These are phyloP conservation scores for Cepphus grylle DNA, from an alignment of 2,113 vertebrate species.

Conservation along the genomic window DNA sequence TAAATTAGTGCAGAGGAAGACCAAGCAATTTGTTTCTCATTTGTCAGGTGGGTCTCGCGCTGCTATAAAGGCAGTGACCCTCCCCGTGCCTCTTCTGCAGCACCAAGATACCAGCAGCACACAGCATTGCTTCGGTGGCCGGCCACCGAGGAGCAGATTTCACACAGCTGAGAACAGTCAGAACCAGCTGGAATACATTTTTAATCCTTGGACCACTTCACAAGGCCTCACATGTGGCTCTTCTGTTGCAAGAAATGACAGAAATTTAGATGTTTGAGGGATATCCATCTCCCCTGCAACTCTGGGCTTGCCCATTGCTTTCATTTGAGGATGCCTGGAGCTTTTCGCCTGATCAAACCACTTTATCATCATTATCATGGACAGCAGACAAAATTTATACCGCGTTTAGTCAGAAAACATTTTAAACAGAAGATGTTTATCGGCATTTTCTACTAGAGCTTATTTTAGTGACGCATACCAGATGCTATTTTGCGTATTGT, in stretches of 20 bases:
- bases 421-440: conserved; percentile 12
- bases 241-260: neutral
- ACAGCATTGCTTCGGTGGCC: neutral
- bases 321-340: neutral
- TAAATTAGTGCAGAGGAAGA: neutral
- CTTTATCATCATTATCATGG: neutral
- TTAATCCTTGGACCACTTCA: neutral
- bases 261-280: neutral
- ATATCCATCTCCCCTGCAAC: neutral
- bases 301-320: neutral
- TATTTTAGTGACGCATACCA: conserved; percentile 21
- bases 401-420: neutral
- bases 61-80: accelerated
- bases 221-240: neutral
- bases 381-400: neutral
- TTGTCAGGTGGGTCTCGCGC: neutral
- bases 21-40: neutral
- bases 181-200: neutral
- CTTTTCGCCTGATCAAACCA: neutral
- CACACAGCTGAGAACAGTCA: neutral
- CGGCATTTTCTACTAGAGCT: neutral
- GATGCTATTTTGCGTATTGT: conserved; percentile 56
- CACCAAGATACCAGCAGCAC: neutral
- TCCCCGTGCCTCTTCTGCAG: neutral
- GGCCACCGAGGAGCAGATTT: neutral